Percentiles rank a stretch among this genome's conserved stretches.
These are phyloP conservation scores for Craterocephalus amniculus DNA, from an alignment of 2,797 vertebrate species.

Conservation along the genomic window DNA sequence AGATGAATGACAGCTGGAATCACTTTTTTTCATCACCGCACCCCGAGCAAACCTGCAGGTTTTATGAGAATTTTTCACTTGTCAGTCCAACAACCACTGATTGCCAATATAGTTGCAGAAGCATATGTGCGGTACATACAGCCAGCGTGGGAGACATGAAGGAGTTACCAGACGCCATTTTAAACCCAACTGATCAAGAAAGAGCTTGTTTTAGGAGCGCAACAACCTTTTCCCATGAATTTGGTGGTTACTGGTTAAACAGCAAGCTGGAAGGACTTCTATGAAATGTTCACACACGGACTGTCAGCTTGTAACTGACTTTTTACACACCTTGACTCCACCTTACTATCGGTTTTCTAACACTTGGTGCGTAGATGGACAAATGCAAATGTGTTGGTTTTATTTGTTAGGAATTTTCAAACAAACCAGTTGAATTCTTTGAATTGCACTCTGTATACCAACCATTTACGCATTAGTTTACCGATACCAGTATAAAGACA, in stretches of 20 bases:
- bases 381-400: background rate
- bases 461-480: no score
- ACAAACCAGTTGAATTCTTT: no score
- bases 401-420: no score
- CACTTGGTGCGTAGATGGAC: background rate
- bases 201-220: background rate
- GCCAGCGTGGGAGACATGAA: background rate
- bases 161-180: background rate
- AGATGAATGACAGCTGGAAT: constrained; percentile 17
- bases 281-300: background rate
- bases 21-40: background rate
- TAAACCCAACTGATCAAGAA: background rate
- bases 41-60: background rate
- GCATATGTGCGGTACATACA: background rate
- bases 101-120: background rate
- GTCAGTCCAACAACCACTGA: background rate
- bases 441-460: no score
- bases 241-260: background rate
- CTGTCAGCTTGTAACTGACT: background rate
- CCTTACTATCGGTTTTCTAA: background rate
- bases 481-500: no score
- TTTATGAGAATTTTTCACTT: background rate
- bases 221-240: background rate
- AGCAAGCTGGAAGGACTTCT: background rate
- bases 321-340: background rate